Evolutionary conservation across 2,888 invertebrate genomes (phyloP), one percentile per base, ranked within the genome.

Genomic region (Yponomeuta plumbellus): DNA sequence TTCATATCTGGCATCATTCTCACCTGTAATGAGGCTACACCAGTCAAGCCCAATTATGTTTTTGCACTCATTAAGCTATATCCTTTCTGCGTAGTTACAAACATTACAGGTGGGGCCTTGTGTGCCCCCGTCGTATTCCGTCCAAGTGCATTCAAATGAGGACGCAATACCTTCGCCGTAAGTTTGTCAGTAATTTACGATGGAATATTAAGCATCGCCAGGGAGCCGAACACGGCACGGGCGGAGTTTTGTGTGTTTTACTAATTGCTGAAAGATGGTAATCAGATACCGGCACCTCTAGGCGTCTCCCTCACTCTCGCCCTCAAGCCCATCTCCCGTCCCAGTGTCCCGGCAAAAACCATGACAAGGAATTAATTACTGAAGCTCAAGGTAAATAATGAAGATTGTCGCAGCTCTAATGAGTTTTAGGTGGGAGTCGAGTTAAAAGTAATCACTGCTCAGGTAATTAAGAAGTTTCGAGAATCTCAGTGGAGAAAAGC

Each of bases 211-310:
- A 90, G 83, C 80, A 88, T 91, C 88, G 88, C 88, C 89, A 86
- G 87, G 88, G 86, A 81, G 74, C 83, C 83, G 86, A 86, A 90
- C 90, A 91, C 78, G 88, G 83, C 85, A 85, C 86, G 91, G 92
- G 92, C 88, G 92, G 92, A 92, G 92, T 92, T 92, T 92, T 92
- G 92, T 92, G 89, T 92, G 92, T 92, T 92, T 92, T 92, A 92
- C 92, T 92, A 92, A 92, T 92, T 92, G 91, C 91, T 83, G 91
- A 92, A 92, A 92, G 92, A 92, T 92, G 92, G 86, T 91, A 92
- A 92, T 92, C 91, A 88, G 89, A 82, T 87, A 78, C 77, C 76
- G 73, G 82, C 83, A 86, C 77, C 70, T 80, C 76, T 72, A 73
- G 67, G 79, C 71, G 39, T 85, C 87, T 70, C 73, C 8, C 67